Evolutionary conservation across 1,140 invertebrate genomes (phyloP).

Genomic region (Marisa cornuarietis): DNA sequence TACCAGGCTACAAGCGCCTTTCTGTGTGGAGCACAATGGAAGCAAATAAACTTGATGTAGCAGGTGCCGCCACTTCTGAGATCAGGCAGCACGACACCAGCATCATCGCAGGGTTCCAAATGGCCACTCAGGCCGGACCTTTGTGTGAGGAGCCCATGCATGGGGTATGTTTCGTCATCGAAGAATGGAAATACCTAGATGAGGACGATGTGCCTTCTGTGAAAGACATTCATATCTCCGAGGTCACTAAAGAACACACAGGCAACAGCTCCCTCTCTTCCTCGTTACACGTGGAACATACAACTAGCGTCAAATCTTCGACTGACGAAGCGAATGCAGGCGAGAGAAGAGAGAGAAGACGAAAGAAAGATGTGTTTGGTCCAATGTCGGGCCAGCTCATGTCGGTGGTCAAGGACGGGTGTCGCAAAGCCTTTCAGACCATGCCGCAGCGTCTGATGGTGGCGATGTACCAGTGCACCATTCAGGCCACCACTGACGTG

Average conservation of each 20-base stretch:
- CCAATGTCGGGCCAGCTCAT: conserved; percentile 88
- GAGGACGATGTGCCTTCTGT: no score
- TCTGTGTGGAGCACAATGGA: conserved; percentile 64
- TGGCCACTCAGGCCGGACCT: conserved; percentile 88
- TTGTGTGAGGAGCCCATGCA: conserved; percentile 96
- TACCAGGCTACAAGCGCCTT: conserved; percentile 64
- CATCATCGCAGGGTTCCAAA: conserved; percentile 93
- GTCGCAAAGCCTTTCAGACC: conserved; percentile 86
- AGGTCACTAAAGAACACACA: not conserved
- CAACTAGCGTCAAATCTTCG: not conserved
- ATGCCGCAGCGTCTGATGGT: conserved; percentile 91
- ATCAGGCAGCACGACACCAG: conserved; percentile 58
- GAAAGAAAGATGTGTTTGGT: conserved; percentile 41
- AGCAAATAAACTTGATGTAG: conserved; percentile 24
- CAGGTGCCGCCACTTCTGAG: not conserved
- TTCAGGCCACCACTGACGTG: conserved; percentile 90
- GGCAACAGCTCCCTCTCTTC: no score
- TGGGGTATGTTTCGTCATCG: conserved; percentile 89
- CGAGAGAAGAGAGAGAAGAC: conserved; percentile 13
- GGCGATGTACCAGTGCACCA: conserved; percentile 96
- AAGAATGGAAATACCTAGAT: conserved; percentile 69
- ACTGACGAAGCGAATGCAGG: conserved; percentile 7
- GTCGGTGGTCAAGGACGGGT: conserved; percentile 89
- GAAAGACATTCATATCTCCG: not conserved
- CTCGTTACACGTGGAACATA: no score